Base-by-base conservation (phyloP, 2,888 invertebrate genomes). In the Macrosiphum euphorbiae region DNA sequence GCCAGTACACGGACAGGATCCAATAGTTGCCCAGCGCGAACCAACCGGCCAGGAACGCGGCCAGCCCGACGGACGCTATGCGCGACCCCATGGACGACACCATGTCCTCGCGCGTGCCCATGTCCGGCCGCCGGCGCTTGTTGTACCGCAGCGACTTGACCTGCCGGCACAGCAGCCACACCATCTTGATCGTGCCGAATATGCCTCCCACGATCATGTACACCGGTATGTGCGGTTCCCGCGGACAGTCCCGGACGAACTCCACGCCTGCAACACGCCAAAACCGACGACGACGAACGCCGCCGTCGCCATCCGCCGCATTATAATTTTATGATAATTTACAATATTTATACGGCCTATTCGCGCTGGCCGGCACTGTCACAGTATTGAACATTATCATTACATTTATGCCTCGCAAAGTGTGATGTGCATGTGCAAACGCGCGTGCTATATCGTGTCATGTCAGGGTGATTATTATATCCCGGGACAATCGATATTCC, bases 151-250 rank as follows among this genome's bases (percentile, higher is more conserved):
- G 96, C 90, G 97, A 96, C 94, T 97, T 97, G 4, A 97, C 96
- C 96, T 97, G 97, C 24, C 96, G 96, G 96, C 97, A 97, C 90
- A 97, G 96, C 94, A 97, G 96, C 97, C 97, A 97, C 94, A 97
- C 96, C 95, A 98, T 97, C 95, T 98, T 97, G 3, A 97, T 96
- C 35, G 97, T 96, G 0, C 98, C 98, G 26, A 97, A 96, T 24
- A 97, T 97, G 0, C 98, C 98, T 0, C 98, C 98, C n/a, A 98
- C 98, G 94, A 98, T 97, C 97, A 98, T 97, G 96, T 98, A 98
- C 52, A 98, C 97, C 0, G 98, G 98, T 95, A 98, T 97, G 94
- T 97, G 96, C 0, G 97, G 97, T 96, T 98, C 97, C 88, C 97
- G 96, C 0, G 98, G 98, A 95, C 98, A 98, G 95, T 98, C 98